Evolutionary conservation across 2,797 vertebrate genomes (phyloP).

Genomic region (Streptopelia turtur): DNA sequence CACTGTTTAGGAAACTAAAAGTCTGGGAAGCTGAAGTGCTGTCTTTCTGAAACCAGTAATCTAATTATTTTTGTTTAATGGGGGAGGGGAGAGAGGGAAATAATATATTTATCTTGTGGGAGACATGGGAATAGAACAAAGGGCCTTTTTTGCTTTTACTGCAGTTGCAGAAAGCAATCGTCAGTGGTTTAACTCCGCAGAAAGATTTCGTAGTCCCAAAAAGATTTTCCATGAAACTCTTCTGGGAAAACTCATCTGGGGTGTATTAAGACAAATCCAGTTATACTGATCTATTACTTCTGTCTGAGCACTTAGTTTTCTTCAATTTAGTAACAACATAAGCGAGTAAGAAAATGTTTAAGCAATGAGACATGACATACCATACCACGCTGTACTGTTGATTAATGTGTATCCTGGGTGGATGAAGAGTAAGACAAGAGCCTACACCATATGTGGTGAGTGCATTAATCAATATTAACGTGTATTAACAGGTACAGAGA

Average conservation of each 20-base stretch:
- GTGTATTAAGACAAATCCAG: constrained; percentile 67
- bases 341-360: constrained; percentile 60
- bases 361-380: constrained; percentile 59
- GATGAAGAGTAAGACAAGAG: constrained; percentile 35
- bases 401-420: constrained; percentile 41
- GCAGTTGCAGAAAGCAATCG: not conserved
- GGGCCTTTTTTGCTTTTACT: not conserved
- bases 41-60: not conserved
- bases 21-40: not conserved
- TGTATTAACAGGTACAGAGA: constrained; percentile 24
- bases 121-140: not conserved
- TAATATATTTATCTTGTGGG: not conserved
- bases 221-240: constrained; percentile 20
- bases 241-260: constrained; percentile 48
- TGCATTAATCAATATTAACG: constrained; percentile 47
- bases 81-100: not conserved
- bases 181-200: not conserved
- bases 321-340: constrained; percentile 59
- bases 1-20: not conserved
- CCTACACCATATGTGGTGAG: constrained; percentile 12
- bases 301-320: constrained; percentile 44
- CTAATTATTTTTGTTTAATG: not conserved
- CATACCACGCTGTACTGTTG: not conserved
- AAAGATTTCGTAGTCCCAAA: not conserved
- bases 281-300: constrained; percentile 57